These are phyloP conservation scores for Rhinolophus ferrumequinum DNA, from an alignment of 2,113 vertebrate genomes.

Conservation along the genomic window DNA sequence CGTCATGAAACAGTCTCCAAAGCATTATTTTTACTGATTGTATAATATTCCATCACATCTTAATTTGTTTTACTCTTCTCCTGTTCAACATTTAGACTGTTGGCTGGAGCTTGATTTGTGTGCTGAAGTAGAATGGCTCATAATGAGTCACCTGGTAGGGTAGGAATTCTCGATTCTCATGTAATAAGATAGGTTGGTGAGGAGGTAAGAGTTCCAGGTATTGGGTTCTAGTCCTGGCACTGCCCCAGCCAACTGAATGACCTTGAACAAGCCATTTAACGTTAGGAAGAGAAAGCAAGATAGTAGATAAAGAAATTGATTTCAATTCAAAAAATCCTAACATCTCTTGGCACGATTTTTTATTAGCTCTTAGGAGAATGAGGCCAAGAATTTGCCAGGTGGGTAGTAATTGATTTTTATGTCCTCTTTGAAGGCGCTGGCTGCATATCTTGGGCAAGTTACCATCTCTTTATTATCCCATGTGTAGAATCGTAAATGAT, in stretches of 20 bases:
- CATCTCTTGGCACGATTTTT: background rate
- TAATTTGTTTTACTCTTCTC: background rate
- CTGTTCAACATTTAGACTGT: background rate
- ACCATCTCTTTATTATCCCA: background rate
- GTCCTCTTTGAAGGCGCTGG: background rate
- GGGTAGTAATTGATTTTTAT: background rate
- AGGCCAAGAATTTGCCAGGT: background rate
- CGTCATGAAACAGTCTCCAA: background rate
- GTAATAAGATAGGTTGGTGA: background rate
- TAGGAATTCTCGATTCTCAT: background rate
- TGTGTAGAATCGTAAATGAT: background rate
- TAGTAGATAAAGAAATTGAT: constrained; percentile 16
- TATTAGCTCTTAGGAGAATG: background rate
- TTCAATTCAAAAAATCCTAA: background rate
- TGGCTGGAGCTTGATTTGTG: background rate
- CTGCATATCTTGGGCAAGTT: background rate
- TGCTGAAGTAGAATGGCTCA: background rate
- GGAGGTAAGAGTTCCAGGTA: background rate
- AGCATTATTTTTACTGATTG: background rate
- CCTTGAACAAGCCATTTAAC: background rate
- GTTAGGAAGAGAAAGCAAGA: background rate
- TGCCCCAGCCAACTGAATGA: background rate
- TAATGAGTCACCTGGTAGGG: background rate
- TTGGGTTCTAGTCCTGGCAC: background rate
- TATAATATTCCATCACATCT: background rate